Conservation (phyloP, 2,113 vertebrate species). For the Pterocles orientalis region DNA sequence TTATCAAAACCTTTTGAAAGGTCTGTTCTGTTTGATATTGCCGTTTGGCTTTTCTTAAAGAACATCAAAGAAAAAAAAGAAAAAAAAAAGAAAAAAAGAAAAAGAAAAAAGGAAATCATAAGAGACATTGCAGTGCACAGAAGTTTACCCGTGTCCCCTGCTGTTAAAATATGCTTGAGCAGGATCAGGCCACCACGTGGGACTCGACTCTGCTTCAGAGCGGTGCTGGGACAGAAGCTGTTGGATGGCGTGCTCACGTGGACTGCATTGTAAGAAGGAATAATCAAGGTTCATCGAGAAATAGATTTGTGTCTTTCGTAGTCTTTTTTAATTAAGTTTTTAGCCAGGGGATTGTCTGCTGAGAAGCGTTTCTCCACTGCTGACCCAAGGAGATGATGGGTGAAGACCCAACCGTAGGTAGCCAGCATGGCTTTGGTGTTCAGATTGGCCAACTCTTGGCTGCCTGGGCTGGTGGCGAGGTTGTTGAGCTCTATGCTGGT, state of each 20-base stretch:
- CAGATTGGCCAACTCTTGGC: neutral
- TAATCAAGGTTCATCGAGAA: neutral
- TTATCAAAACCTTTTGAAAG: constrained; percentile 20
- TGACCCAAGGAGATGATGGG: no score
- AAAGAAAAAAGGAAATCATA: neutral
- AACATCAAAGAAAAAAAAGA: neutral
- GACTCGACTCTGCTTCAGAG: neutral
- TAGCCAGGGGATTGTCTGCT: neutral
- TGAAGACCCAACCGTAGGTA: neutral
- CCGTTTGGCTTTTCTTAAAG: neutral
- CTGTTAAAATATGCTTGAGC: neutral
- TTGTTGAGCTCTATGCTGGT: neutral
- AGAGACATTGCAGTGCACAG: neutral
- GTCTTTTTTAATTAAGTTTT: neutral
- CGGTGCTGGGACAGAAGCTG: neutral
- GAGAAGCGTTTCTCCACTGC: neutral
- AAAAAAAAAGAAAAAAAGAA: neutral
- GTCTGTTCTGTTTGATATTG: neutral
- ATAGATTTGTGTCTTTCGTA: neutral
- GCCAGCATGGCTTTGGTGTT: neutral
- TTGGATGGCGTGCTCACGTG: neutral
- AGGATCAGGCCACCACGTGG: neutral
- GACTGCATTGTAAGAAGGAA: neutral
- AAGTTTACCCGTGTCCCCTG: neutral
- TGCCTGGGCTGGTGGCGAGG: neutral